A percentile compares a stretch with the other conserved stretches of the same genome.
Conservation (phyloP, 2,888 invertebrate genomes). For the Parelbella ahira region DNA sequence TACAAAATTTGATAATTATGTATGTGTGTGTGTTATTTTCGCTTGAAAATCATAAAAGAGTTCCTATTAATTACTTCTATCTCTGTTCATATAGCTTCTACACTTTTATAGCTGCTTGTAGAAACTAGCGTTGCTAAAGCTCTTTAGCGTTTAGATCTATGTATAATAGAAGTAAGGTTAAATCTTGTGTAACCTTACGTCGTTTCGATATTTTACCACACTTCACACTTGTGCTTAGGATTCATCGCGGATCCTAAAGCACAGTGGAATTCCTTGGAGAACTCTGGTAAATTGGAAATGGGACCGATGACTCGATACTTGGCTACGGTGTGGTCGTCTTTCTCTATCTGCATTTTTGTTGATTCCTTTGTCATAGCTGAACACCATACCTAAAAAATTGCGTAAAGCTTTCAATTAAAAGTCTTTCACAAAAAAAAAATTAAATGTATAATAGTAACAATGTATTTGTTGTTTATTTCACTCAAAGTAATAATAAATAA, state of each 20-base stretch:
- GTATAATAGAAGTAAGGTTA: constrained; percentile 12
- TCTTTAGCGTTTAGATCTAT: constrained; percentile 28
- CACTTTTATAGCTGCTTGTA: constrained; percentile 27
- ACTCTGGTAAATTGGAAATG: constrained; percentile 91
- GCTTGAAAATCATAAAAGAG: too few relatives aligned
- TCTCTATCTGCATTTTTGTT: constrained; percentile 91
- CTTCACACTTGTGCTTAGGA: constrained; percentile 90
- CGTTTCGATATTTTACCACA: constrained; percentile 83
- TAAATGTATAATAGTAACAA: too few relatives aligned
- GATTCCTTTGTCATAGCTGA: constrained; percentile 93
- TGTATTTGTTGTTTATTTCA: too few relatives aligned
- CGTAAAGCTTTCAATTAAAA: too few relatives aligned
- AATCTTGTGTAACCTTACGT: not conserved
- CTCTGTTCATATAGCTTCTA: constrained; percentile 4
- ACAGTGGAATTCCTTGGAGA: constrained; percentile 90
- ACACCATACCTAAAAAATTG: constrained; percentile 93
- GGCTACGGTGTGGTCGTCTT: constrained; percentile 95
- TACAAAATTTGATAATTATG: too few relatives aligned
- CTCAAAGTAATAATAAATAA: too few relatives aligned
- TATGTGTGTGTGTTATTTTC: too few relatives aligned
- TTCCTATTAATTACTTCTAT: constrained; percentile 6
- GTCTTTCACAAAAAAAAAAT: too few relatives aligned
- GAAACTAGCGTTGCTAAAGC: constrained; percentile 34
- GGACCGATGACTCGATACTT: constrained; percentile 93
- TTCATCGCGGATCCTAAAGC: constrained; percentile 89